Base-by-base conservation (phyloP, 1,140 invertebrate genomes). In the Trichogramma pretiosum region DNA sequence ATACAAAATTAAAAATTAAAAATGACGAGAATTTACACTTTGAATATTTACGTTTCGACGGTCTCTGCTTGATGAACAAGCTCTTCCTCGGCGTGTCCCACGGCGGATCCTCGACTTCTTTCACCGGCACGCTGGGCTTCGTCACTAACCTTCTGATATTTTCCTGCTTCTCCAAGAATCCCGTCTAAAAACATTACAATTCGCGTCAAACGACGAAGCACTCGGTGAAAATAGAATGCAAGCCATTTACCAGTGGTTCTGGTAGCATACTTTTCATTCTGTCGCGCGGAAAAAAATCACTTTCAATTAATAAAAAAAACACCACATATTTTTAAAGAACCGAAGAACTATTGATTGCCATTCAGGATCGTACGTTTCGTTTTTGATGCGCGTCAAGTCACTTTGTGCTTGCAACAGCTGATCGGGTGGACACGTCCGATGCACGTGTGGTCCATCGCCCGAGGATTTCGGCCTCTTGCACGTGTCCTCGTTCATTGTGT, bases 121-220 rank as follows among this genome's bases (percentile, higher is more conserved):
- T 14, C 21, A 47, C 2, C 0, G 19, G 14, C 41, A 34, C 21
- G n/a, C 9, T 32, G 2, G 58, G 52, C 32, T 56, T 57, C 10
- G 9, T 45, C 13, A 58, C 8, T 34, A 50, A 41, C 32, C 36
- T 28, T 13, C 33, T 47, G 11, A 59, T 54, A 13, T 47, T 51
- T 28, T 59, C 53, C 54, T 62, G 60, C 10, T 57, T 48, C 0
- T 19, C 41, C 3, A 16, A n/a, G 40, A 63, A 62, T 16, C 57
- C 60, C n/a, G 52, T 50, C 60, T 63, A 26, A 18, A 43, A 45
- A 34, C n/a, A n/a, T n/a, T n/a, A n/a, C n/a, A n/a, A n/a, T n/a
- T n/a, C n/a, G n/a, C n/a, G n/a, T n/a, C n/a, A n/a, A n/a, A n/a
- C n/a, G n/a, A n/a, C n/a, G n/a, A n/a, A n/a, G n/a, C n/a, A n/a